Conservation (phyloP, 92 coral and sea anemone genomes). For the Pocillopora meandrina region DNA sequence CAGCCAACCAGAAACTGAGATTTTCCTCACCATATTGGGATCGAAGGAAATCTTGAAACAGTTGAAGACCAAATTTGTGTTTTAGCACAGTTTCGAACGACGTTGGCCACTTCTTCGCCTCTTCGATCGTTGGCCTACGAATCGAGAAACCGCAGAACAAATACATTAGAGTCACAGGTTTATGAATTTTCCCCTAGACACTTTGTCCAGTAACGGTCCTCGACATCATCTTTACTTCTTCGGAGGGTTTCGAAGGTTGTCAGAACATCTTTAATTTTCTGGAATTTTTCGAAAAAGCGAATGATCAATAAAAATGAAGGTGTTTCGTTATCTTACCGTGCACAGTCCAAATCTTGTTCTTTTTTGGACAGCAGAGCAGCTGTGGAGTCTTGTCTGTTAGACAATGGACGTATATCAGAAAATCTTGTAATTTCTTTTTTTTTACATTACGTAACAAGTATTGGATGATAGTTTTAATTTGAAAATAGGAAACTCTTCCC, state of each 20-base stretch:
- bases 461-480: background rate
- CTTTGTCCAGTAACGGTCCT: no score
- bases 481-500: background rate
- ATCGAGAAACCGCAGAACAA: background rate
- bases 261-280: no score
- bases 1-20: conserved; percentile 94
- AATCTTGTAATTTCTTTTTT: background rate
- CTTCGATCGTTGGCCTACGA: conserved; percentile 85
- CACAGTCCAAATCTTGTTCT: conserved; percentile 42
- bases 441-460: background rate
- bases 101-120: conserved; percentile 80
- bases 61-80: conserved; percentile 81
- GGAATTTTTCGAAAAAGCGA: no score
- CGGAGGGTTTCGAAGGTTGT: no score
- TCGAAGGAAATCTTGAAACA: conserved; percentile 92
- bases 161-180: no score
- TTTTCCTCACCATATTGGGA: conserved; percentile 94
- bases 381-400: conserved; percentile 40
- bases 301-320: no score
- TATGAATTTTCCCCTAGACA: background rate
- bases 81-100: conserved; percentile 76
- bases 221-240: background rate
- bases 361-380: conserved; percentile 20
- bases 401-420: background rate
- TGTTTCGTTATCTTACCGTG: conserved; percentile 16